Base-by-base conservation (phyloP, 2,113 vertebrate genomes). In the Nyctereutes procyonoides region DNA sequence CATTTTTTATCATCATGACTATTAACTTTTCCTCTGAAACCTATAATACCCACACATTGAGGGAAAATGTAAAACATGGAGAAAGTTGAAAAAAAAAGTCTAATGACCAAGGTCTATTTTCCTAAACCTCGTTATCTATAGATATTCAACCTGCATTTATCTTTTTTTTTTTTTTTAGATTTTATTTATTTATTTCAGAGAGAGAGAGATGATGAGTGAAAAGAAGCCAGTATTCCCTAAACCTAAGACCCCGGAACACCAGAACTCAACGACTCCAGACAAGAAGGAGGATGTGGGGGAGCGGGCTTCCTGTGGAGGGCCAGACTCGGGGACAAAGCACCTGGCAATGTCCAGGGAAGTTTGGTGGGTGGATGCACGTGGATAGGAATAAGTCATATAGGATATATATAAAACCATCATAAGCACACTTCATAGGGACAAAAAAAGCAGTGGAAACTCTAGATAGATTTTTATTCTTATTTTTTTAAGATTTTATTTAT, bases 291-390 rank as follows among this genome's bases (percentile, higher is more conserved):
- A 20, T 1, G 20, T 13, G 9, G 35, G 22, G 17, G 17, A 30
- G 3, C 0, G 76, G 22, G 13, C 32, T n/a, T 16, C 53, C 67
- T 53, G 35, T 3, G 48, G 30, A 2, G 7, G 19, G 0, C 5
- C 3, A 7, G 58, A 7, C 4, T 0, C 1, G 2, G 2, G 0
- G 17, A 24, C 15, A 2, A 2, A 13, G 0, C 0, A 0, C 30
- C 26, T 35, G 58, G 71, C 60, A 8, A 9, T n/a, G 10, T 2
- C 1, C 1, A 5, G 38, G 73, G 32, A 19, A 32, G 35, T 1
- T 0, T 28, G 38, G 19, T 19, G 4, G n/a, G 9, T 1, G 8
- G 10, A 30, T 0, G 8, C 43, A 43, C 7, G 43, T 43, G 43
- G 43, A 43, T 43, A 43, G 43, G 43, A 43, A 43, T 43, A 5